Conservation (phyloP, 2,797 vertebrate species). For the Scleropages formosus region DNA sequence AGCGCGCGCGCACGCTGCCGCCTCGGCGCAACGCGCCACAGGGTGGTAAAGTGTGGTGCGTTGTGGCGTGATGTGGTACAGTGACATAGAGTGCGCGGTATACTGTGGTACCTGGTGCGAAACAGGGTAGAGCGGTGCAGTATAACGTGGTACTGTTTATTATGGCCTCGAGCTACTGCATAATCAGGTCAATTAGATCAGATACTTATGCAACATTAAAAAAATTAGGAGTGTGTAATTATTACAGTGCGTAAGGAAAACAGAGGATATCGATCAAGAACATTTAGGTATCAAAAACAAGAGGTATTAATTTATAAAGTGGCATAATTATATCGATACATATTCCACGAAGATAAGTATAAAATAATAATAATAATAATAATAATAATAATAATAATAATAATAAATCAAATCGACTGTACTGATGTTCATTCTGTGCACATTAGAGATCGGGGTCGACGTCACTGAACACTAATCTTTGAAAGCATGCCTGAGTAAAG, state of each 20-base stretch:
- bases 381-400: conserved; percentile 10
- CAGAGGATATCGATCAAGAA: too few relatives aligned
- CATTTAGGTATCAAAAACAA: background rate
- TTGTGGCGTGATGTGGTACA: too few relatives aligned
- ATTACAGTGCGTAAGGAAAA: too few relatives aligned
- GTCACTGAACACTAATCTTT: conserved; percentile 4
- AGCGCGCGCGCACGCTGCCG: too few relatives aligned
- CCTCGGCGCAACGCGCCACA: too few relatives aligned
- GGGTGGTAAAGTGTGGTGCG: too few relatives aligned
- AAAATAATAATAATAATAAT: conserved; percentile 5
- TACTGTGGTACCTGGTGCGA: background rate
- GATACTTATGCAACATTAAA: background rate
- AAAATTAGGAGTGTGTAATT: conserved; percentile 9
- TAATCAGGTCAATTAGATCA: conserved; percentile 30
- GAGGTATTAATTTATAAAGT: conserved; percentile 3
- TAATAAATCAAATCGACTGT: conserved; percentile 1
- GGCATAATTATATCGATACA: conserved; percentile 36
- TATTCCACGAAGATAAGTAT: conserved; percentile 14
- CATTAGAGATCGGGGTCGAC: too few relatives aligned
- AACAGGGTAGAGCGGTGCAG: conserved; percentile 61
- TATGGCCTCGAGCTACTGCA: conserved; percentile 1
- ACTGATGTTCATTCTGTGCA: background rate
- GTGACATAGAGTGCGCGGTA: too few relatives aligned
- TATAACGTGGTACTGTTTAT: conserved; percentile 24
- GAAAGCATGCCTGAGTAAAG: background rate